These are phyloP conservation scores for Labrus mixtus DNA, from an alignment of 2,113 vertebrate species.

Conservation along the genomic window DNA sequence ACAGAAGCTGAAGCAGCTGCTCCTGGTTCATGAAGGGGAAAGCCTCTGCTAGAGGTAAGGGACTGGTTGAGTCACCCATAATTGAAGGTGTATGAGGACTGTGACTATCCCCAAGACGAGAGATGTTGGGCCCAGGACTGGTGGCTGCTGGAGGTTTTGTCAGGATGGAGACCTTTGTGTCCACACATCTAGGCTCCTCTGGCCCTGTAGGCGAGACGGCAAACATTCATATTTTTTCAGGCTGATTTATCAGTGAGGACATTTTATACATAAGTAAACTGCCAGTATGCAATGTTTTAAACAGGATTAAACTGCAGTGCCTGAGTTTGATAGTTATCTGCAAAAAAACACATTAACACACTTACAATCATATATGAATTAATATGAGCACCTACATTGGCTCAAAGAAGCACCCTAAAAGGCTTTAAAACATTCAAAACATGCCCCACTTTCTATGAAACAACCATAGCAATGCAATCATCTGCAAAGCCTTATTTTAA, in stretches of 20 bases:
- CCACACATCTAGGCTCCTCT: slow-evolving; percentile 58
- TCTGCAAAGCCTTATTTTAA: neutral
- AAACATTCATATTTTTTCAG: slow-evolving; percentile 22
- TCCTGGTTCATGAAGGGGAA: slow-evolving; percentile 92
- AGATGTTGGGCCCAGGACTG: slow-evolving; percentile 72
- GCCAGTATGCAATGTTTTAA: neutral
- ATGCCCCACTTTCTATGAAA: neutral
- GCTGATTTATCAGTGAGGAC: neutral
- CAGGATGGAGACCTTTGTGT: slow-evolving; percentile 53
- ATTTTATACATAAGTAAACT: neutral
- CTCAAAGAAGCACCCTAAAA: neutral
- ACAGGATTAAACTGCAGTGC: neutral
- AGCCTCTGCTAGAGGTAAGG: slow-evolving; percentile 84
- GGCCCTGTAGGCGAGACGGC: slow-evolving; percentile 36
- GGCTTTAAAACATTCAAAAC: neutral
- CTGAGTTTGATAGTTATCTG: neutral
- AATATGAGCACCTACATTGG: neutral
- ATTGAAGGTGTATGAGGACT: slow-evolving; percentile 51
- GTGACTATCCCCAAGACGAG: slow-evolving; percentile 61
- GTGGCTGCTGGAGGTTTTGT: slow-evolving; percentile 74
- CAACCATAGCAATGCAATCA: neutral
- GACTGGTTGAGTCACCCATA: slow-evolving; percentile 63
- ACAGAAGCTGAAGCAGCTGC: slow-evolving; percentile 88
- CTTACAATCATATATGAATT: too few relatives aligned
- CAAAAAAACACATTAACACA: neutral